phyloP scores from a whole-genome alignment of 2,888 invertebrate species.

The Ophonus ardosiacus region DNA sequence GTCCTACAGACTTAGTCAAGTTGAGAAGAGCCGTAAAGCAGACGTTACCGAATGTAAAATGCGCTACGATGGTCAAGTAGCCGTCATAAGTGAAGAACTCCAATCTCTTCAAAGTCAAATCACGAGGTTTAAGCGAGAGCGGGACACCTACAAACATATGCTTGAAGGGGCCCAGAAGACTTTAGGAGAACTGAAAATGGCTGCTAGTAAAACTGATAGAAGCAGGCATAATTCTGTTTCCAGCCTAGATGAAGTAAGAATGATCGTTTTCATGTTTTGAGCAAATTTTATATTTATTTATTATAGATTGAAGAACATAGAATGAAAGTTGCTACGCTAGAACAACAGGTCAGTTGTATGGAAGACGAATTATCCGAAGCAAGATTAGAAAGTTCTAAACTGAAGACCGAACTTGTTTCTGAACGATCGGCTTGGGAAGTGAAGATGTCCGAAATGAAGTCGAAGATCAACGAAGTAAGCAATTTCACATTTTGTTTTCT shows the following conservation, averaged over 20 bases:
- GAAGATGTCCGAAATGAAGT: constrained; percentile 91
- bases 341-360: constrained; percentile 90
- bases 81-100: constrained; percentile 88
- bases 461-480: constrained; percentile 86
- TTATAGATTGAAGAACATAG: constrained; percentile 83
- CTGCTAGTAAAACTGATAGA: constrained; percentile 76
- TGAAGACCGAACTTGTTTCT: constrained; percentile 93
- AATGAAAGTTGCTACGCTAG: constrained; percentile 84
- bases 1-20: constrained; percentile 74
- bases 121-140: constrained; percentile 89
- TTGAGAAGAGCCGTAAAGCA: constrained; percentile 85
- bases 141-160: constrained; percentile 94
- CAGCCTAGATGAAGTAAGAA: constrained; percentile 84
- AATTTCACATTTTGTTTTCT: constrained; percentile 65
- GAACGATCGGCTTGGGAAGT: constrained; percentile 92
- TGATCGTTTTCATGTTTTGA: neutral
- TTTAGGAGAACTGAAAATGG: constrained; percentile 85
- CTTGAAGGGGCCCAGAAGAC: constrained; percentile 91
- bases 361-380: constrained; percentile 94
- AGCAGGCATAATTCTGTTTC: constrained; percentile 82
- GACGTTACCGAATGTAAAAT: constrained; percentile 89
- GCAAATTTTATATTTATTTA: neutral
- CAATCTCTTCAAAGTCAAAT: constrained; percentile 89
- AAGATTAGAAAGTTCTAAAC: constrained; percentile 87
- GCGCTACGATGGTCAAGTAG: constrained; percentile 91